Base-by-base conservation (phyloP, 2,888 invertebrate species). In the Creontiades dilutus region DNA sequence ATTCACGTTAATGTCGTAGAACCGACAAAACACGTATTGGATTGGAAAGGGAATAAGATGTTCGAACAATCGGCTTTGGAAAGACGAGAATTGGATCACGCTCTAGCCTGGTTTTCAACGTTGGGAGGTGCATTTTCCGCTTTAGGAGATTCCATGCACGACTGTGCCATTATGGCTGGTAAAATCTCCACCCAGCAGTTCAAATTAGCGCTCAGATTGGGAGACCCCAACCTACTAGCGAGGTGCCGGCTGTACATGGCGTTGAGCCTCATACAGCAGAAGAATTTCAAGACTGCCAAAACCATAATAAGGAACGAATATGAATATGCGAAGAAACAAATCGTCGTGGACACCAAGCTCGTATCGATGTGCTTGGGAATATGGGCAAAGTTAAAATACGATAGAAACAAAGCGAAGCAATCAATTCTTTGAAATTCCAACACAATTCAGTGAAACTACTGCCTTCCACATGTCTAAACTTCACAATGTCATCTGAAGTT, bases 71-170 rank as follows among this genome's bases (percentile, higher is more conserved):
- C 90, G 2, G 91, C 88, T 28, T 61, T 89, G 19, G 96, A 96
- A 91, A 94, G 95, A 92, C 94, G 96, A 91, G 97, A 98, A 93
- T 94, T 97, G 92, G 97, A 98, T 92, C 95, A 96, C 93, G 95
- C 97, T 47, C 95, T 99, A 94, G 98, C 98, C 23, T 98, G 98
- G 98, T 94, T 99, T 37, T 99, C 99, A 27, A 99, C 99, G 0
- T 94, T 99, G 19, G 99, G 99, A 2, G 99, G 99, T 81, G 99
- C 98, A 0, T 99, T 97, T 93, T 99, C 99, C 1, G 97, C 99
- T 0, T 94, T 99, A 88, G 99, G 99, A 0, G 99, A 99, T 93
- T 96, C 97, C 92, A 96, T 96, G 93, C 94, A 94, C 87, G 94
- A 95, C 92, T 97, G 96, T 94, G 97, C 99, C 16, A 95, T 96